These are phyloP conservation scores for Mamestra brassicae DNA, from an alignment of 2,888 invertebrate genomes.

Conservation along the genomic window DNA sequence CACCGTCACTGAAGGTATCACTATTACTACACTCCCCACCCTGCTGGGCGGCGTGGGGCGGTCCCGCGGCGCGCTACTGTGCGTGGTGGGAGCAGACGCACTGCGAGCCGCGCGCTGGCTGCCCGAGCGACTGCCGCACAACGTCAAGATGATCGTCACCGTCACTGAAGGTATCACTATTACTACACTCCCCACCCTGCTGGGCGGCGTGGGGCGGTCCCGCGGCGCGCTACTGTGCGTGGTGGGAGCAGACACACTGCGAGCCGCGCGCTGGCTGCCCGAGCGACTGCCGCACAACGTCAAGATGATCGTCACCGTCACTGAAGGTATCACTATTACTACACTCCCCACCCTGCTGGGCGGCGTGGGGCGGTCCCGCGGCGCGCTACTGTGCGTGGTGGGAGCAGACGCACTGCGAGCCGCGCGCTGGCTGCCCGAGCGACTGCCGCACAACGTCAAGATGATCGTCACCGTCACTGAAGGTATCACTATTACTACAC, in stretches of 20 bases:
- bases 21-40: too few species aligned
- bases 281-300: constrained; percentile 93
- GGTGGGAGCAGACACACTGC: constrained; percentile 93
- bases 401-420: constrained; percentile 93
- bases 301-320: constrained; percentile 94
- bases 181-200: constrained; percentile 87
- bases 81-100: constrained; percentile 94
- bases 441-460: constrained; percentile 94
- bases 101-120: constrained; percentile 94
- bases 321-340: constrained; percentile 76
- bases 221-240: constrained; percentile 93
- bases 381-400: constrained; percentile 94
- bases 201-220: constrained; percentile 89
- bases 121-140: constrained; percentile 93
- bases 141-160: constrained; percentile 95
- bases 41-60: constrained; percentile 88
- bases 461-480: constrained; percentile 94
- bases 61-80: constrained; percentile 91
- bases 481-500: too few species aligned
- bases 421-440: constrained; percentile 94
- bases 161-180: constrained; percentile 85
- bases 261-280: constrained; percentile 94
- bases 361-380: constrained; percentile 87
- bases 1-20: constrained; percentile 90
- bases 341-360: constrained; percentile 79